Evolutionary conservation across 2,797 vertebrate species (phyloP), one percentile per base, ranked within the genome.

Genomic region (Pogonophryne albipinna): DNA sequence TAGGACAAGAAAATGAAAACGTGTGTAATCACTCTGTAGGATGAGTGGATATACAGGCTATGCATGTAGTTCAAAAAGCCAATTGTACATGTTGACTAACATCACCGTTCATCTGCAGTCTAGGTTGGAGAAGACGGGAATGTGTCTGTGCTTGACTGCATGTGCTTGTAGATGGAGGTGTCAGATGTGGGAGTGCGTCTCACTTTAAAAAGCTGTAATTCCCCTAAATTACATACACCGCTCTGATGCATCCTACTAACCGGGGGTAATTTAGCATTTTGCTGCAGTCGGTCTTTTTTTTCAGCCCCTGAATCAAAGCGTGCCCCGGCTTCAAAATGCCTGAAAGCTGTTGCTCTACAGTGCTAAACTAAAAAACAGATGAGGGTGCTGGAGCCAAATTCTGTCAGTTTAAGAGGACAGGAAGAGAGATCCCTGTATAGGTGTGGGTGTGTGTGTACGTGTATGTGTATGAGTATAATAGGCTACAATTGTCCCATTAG

Each of bases 201-300:
- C 57, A 51, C 78, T 81, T 76, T 83, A 50, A 87, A 88, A 90
- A 87, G 68, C 82, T 83, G 70, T 81, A 83, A 81, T 83, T 86
- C 71, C 50, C 34, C 59, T 61, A 84, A 90, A 88, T 85, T 85
- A 79, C 73, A 73, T 67, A 60, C 66, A 69, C 46, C 3, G 11
- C 66, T 75, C 67, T 59, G 69, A 83, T 10, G 51, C 4, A n/a
- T 84, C 59, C 51, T 34, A 50, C 58, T 73, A 75, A 76, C 71
- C 44, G 44, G 46, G 65, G 67, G 71, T 78, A 77, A 83, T 87
- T 89, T 64, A 71, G 41, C 47, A 79, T 82, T 84, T 82, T 74
- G 49, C 79, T n/a, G 57, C 65, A 67, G 8, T 74, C 68, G 15
- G 63, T 69, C 38, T 45, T 65, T 60, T 71, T 60, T 62, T 53